Evolutionary conservation across 2,888 invertebrate species (phyloP).

Genomic region (Pelosia muscerda): DNA sequence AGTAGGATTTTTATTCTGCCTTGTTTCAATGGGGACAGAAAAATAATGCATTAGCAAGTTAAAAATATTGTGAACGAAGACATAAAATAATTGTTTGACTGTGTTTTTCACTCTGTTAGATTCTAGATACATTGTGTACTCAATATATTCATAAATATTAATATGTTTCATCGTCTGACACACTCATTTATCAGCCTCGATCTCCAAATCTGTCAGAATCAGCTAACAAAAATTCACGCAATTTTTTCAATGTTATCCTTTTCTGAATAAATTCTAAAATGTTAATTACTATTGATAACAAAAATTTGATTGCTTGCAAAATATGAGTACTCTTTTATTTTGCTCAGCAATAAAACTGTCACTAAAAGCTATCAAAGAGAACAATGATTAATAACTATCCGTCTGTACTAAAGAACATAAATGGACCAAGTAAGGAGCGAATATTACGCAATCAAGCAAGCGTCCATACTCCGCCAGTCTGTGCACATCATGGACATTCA

Average conservation of each 20-base stretch:
- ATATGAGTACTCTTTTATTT: not conserved
- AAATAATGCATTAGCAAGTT: too few species aligned
- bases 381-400: constrained; percentile 13
- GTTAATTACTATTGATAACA: not conserved
- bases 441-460: constrained; percentile 15
- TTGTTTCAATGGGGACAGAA: too few species aligned
- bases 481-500: constrained; percentile 21
- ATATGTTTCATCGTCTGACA: not conserved
- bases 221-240: not conserved
- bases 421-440: constrained; percentile 1
- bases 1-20: too few species aligned
- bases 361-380: not conserved
- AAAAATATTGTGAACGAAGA: too few species aligned
- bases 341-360: not conserved
- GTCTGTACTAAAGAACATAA: constrained; percentile 1
- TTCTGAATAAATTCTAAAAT: not conserved
- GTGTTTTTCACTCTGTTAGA: not conserved
- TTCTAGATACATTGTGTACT: not conserved
- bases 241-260: not conserved
- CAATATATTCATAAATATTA: not conserved
- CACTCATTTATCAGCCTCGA: not conserved
- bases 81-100: not conserved
- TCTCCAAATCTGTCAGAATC: not conserved
- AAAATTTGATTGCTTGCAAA: not conserved
- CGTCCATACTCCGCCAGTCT: constrained; percentile 2